These are phyloP conservation scores for Drosophila murphyi DNA, from an alignment of 1,140 invertebrate genomes.

Conservation along the genomic window DNA sequence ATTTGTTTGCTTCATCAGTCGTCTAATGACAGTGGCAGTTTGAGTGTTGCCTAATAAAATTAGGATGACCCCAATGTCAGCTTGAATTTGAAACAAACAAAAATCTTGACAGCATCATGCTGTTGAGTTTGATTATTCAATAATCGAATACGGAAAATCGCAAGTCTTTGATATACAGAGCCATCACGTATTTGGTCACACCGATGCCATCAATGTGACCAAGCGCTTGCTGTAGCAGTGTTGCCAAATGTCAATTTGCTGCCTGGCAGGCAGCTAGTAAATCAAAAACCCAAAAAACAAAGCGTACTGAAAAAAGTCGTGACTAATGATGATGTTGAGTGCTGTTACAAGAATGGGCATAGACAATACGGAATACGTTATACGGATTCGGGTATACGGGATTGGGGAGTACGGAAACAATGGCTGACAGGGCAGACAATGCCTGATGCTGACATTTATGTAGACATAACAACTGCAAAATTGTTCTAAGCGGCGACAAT, in stretches of 20 bases:
- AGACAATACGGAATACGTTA: slow-evolving; percentile 20
- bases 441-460: slow-evolving; percentile 79
- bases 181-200: slow-evolving; percentile 9
- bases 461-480: slow-evolving; percentile 66
- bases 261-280: slow-evolving; percentile 27
- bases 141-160: not conserved
- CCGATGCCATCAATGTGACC: slow-evolving; percentile 16
- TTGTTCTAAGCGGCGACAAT: slow-evolving; percentile 43
- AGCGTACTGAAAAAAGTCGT: slow-evolving; percentile 8
- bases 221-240: slow-evolving; percentile 9
- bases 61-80: not conserved
- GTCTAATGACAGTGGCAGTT: no score
- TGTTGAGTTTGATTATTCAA: not conserved
- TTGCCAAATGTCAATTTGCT: slow-evolving; percentile 25
- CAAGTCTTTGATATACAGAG: not conserved
- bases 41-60: no score
- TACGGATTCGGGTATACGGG: slow-evolving; percentile 21
- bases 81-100: not conserved
- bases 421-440: slow-evolving; percentile 49
- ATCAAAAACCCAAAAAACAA: slow-evolving; percentile 16
- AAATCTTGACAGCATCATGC: not conserved
- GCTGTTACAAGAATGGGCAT: slow-evolving; percentile 24
- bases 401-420: slow-evolving; percentile 36
- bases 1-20: no score
- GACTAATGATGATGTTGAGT: slow-evolving; percentile 50